Evolutionary conservation across 1,140 invertebrate genomes (phyloP), one percentile per base, ranked within the genome.

Genomic region (Drosophila cardini): DNA sequence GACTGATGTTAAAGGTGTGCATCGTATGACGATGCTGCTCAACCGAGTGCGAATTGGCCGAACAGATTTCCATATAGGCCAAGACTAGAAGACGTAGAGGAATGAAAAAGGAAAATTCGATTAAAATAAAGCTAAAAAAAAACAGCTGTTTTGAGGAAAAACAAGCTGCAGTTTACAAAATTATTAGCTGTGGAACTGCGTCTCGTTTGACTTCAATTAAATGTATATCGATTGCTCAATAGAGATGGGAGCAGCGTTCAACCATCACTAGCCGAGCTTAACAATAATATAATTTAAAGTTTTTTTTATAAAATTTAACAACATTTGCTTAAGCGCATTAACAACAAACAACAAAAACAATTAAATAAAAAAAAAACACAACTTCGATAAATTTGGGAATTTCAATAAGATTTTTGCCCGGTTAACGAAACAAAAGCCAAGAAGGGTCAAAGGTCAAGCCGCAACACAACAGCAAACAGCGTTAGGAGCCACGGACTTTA

Each of bases 1-100:
- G 90, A 13, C 82, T 86, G 63, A 96, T 94, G 92, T 96, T 96
- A 87, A 95, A 96, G 8, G 95, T 95, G 89, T 97, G 96, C 81
- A 97, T 94, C 2, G 96, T 97, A 90, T 97, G 96, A 10, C 90
- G 90, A 69, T 91, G 85, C 43, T 85, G 86, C 61, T 80, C 90
- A 52, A 91, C 94, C 69, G 93, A 93, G 60, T 93, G 93, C 26
- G 93, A 92, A 26, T 95, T 95, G 79, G 97, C 96, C 62, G 96
- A 96, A 93, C 97, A 98, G 91, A 98, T 97, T 92, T 98, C 96
- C 97, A 98, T 98, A 93, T 98, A 99, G 46, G 97, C 97, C 95
- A 98, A 97, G 79, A 99, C 97, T 98, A 94, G 65, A 42, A 30
- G 18, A 13, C 43, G 32, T 40, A 10, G 34, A 30, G 4, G 26